Evolutionary conservation across 35 echinoderm and acorn worm species (phyloP).

Genomic region (Diadema setosum): DNA sequence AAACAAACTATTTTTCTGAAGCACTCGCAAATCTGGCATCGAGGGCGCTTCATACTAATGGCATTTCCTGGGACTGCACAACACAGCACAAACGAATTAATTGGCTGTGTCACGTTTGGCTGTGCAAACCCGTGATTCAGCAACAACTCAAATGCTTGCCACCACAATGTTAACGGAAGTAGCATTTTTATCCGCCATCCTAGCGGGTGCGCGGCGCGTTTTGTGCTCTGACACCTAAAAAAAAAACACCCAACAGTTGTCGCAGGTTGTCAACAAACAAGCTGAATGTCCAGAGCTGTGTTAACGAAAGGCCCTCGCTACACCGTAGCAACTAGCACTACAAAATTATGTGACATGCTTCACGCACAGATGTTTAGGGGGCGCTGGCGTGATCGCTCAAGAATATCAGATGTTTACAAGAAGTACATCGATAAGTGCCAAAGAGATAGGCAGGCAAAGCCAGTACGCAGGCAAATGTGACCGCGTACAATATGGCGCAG

Average conservation of each 20-base stretch:
- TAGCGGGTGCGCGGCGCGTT: not conserved
- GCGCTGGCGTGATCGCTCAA: not conserved
- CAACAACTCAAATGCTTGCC: not conserved
- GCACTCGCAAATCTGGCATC: not conserved
- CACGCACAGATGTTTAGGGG: not conserved
- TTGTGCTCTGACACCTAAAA: no score
- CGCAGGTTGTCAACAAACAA: not conserved
- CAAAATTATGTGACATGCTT: not conserved
- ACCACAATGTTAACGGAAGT: constrained; percentile 12
- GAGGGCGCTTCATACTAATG: constrained; percentile 11
- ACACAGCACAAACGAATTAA: constrained; percentile 3
- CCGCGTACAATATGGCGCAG: no score
- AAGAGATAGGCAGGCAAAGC: not conserved
- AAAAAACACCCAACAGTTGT: constrained; percentile 10
- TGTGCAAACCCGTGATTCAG: constrained; percentile 20
- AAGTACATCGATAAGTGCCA: not conserved
- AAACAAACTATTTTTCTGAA: not conserved
- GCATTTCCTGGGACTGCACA: constrained; percentile 10
- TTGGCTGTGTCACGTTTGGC: constrained; percentile 21
- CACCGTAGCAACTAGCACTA: not conserved
- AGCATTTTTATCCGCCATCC: not conserved
- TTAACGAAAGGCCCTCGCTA: not conserved
- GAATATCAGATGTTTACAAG: not conserved
- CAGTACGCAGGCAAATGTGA: no score
- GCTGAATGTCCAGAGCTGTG: not conserved